Percentiles rank a stretch among this genome's conserved stretches.
Conservation (phyloP, 2,888 invertebrate genomes). For the Eupsilia transversa region DNA sequence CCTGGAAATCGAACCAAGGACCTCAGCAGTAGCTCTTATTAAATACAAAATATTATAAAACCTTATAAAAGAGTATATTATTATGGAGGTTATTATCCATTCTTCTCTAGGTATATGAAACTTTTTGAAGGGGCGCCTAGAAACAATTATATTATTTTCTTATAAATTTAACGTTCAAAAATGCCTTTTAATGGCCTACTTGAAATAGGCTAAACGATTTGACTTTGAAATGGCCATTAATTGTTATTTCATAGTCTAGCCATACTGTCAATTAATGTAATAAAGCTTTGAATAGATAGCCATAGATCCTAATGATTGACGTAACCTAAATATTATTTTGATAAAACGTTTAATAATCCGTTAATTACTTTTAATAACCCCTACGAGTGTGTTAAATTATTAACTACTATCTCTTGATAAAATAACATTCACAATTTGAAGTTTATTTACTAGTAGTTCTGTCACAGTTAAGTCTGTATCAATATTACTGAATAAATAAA, state of each 20-base stretch:
- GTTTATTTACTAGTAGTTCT: neutral
- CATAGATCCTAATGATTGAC: neutral
- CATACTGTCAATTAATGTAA: neutral
- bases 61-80: neutral
- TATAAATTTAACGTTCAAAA: neutral
- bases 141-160: neutral
- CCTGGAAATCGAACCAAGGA: too few species aligned
- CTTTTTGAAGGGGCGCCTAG: neutral
- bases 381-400: neutral
- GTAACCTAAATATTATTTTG: conserved; percentile 2
- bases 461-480: too few species aligned
- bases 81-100: too few species aligned
- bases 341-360: neutral
- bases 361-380: neutral
- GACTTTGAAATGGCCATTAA: neutral
- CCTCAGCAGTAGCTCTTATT: too few species aligned
- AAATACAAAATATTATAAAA: neutral
- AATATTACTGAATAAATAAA: neutral
- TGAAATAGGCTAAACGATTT: neutral
- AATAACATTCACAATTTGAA: neutral
- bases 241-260: neutral
- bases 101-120: neutral
- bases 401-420: neutral
- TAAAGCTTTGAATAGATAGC: neutral
- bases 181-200: neutral